A percentile compares a stretch with the other conserved stretches of the same genome.
These are phyloP conservation scores for Chelidonichthys spinosus DNA, from an alignment of 2,797 vertebrate species.

Conservation along the genomic window DNA sequence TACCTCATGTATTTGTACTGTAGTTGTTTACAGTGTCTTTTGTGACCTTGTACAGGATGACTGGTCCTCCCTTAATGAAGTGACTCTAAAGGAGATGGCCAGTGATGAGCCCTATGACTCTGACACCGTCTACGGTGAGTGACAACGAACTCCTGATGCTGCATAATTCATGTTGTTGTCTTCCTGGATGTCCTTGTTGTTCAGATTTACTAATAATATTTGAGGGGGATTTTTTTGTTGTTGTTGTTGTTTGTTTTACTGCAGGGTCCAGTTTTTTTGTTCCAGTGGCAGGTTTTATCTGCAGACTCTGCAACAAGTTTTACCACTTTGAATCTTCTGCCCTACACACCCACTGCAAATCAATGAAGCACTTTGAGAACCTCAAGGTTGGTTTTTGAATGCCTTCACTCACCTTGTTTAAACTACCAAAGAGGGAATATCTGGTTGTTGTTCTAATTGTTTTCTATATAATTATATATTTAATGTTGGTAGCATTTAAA, in stretches of 20 bases:
- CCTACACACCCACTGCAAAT: constrained; percentile 93
- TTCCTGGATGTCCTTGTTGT: neutral
- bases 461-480: neutral
- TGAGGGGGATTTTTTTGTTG: constrained; percentile 14
- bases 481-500: neutral
- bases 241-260: constrained; percentile 21
- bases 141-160: neutral
- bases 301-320: constrained; percentile 95
- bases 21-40: constrained; percentile 8
- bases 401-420: neutral
- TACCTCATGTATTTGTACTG: neutral
- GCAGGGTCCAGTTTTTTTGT: constrained; percentile 94
- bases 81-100: constrained; percentile 81
- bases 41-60: constrained; percentile 66
- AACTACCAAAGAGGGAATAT: neutral
- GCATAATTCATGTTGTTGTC: neutral
- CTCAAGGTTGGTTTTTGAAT: constrained; percentile 88
- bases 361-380: constrained; percentile 93
- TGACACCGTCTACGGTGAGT: constrained; percentile 90
- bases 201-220: constrained; percentile 5
- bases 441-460: neutral
- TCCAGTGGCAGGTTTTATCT: constrained; percentile 94
- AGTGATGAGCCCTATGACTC: constrained; percentile 88
- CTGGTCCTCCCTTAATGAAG: constrained; percentile 79
- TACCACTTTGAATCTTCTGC: constrained; percentile 91